Base-by-base conservation (phyloP, 1,140 invertebrate genomes). In the Eciton burchellii region DNA sequence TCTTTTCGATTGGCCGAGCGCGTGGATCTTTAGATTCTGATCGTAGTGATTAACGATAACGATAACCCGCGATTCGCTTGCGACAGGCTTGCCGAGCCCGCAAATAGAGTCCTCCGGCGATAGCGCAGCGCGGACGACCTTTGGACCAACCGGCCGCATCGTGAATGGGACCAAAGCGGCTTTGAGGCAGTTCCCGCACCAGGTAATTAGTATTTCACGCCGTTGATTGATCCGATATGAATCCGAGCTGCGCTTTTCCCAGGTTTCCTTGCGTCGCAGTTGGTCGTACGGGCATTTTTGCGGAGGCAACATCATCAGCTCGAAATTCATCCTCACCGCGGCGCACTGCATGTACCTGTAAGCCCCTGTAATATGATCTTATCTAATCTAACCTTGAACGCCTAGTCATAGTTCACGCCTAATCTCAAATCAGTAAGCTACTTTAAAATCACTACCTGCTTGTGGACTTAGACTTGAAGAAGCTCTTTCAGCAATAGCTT, bases 331-430 rank as follows among this genome's bases (percentile, higher is more conserved):
- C 2, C 57, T 93, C 14, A 92, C 92, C 0, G 92, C 92, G 0
- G 92, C 77, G 6, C 92, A 93, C 57, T 93, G 92, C 47, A 82
- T 93, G 84, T 90, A 82, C 19, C n/a, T 79, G 89, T 92, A 83
- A 90, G 85, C 0, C 5, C 19, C 21, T 9, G 12, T 14, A 24
- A 73, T 60, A 35, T 35, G 35, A 35, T 35, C 6, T 35, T 35
- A 35, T 35, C 35, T 35, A 35, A 35, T 35, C 35, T n/a, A n/a
- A 35, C 35, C 35, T 35, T 35, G 35, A 35, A 35, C 35, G 35
- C 35, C n/a, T n/a, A n/a, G n/a, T n/a, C n/a, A n/a, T n/a, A n/a
- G n/a, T n/a, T n/a, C n/a, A n/a, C n/a, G n/a, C n/a, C n/a, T n/a
- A 72, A 21, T 21, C 11, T 12, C 49, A 24, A 2, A 35, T 21